Evolutionary conservation across 2,888 invertebrate genomes (phyloP), one percentile per base, ranked within the genome.

Genomic region (Tetragnatha montana): DNA sequence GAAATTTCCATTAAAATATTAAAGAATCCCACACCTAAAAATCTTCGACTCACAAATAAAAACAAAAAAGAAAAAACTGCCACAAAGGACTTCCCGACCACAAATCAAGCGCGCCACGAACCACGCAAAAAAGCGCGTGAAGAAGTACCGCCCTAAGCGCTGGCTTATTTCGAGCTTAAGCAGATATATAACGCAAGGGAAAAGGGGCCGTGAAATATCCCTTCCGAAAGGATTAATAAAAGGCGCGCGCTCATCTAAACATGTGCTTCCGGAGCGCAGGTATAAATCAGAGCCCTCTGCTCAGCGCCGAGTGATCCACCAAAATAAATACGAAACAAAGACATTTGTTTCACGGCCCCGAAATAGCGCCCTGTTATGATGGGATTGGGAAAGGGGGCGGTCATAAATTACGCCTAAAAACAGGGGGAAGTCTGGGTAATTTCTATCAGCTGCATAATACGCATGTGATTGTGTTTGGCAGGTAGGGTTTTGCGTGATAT

Each of bases 321-420:
- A 69, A 81, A 71, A 81, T 81, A 81, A 71, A 81, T 81, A 49
- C 47, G 22, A 21, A 81, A 81, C 71, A 81, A 81, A 81, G 80
- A 80, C 68, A 68, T 68, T 80, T 80, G 80, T 80, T 80, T 22
- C 35, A 35, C 35, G 35, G 4, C 35, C 35, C 35, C 35, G 35
- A 35, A 35, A 35, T 35, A 35, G 35, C 35, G 35, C 35, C 22
- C 50, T 19, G 71, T 21, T 49, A 21, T 70, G 81, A 81, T 71
- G 71, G 71, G 71, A 81, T 81, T 14, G 35, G 35, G 35, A 81
- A 50, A 71, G 71, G 47, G 70, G 71, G 21, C 71, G 71, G 21
- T 71, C 14, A n/a, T 35, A 12, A 14, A 51, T 50, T 50, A 71
- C 81, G 47, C 81, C 50, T 81, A 35, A 35, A 35, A 35, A 35